Percentiles rank a stretch among this genome's conserved stretches.
Evolutionary conservation across 2,797 vertebrate species (phyloP).

Genomic region (Discoglossus pictus): DNA sequence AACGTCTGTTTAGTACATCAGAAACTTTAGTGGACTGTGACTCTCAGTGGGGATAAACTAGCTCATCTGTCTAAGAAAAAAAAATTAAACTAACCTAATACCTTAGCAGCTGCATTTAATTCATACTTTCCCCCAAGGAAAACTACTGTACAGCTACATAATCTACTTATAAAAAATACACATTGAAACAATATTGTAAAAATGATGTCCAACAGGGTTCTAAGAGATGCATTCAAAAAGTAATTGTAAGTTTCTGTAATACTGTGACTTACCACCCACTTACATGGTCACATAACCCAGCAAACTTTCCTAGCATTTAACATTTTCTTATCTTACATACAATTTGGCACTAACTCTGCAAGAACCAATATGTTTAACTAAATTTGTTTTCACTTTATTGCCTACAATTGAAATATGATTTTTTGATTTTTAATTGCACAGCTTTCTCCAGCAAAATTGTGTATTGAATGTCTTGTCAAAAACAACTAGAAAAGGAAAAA

Average conservation of each 20-base stretch:
- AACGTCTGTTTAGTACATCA: conserved; percentile 63
- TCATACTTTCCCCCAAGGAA: conserved; percentile 61
- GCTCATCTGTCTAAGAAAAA: conserved; percentile 74
- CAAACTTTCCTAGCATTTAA: no score
- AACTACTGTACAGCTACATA: conserved; percentile 69
- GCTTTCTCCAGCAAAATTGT: no score
- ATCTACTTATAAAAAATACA: conserved; percentile 58
- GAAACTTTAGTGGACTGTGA: conserved; percentile 62
- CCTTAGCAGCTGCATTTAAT: conserved; percentile 71
- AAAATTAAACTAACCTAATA: conserved; percentile 57
- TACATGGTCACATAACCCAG: no score
- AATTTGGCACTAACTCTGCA: no score
- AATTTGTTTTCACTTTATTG: no score
- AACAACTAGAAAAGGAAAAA: no score
- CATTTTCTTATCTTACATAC: no score
- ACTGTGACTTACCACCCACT: conserved; percentile 7
- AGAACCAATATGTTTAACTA: no score
- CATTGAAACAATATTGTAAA: conserved; percentile 44
- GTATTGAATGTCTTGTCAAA: no score
- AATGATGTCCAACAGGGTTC: conserved; percentile 4
- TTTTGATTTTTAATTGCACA: no score
- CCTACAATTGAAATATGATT: no score
- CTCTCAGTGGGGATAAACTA: conserved; percentile 54
- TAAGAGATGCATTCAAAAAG: conserved; percentile 11
- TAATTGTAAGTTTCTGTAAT: conserved; percentile 9